Evolutionary conservation across 1,140 invertebrate genomes (phyloP).

Genomic region (Drosophila dunni): DNA sequence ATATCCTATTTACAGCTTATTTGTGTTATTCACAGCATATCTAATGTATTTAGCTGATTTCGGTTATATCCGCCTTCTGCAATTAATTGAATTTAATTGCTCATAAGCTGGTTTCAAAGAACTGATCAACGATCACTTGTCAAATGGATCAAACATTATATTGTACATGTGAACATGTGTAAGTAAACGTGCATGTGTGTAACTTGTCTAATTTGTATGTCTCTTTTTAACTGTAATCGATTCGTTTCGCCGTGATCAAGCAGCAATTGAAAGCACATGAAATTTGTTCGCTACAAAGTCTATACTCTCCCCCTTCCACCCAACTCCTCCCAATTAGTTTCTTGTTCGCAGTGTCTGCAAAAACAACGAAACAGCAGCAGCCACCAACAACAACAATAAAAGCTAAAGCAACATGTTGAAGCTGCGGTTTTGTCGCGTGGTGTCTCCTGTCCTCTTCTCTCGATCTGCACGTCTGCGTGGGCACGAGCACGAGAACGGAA

Average conservation of each 20-base stretch:
- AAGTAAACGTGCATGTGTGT: constrained; percentile 14
- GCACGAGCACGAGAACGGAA: constrained; percentile 77
- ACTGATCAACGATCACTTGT: constrained; percentile 41
- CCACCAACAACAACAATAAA: constrained; percentile 7
- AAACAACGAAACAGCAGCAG: constrained; percentile 13
- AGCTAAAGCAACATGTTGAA: constrained; percentile 33
- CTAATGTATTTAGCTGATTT: background rate
- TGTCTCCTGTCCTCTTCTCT: constrained; percentile 16
- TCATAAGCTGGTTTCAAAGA: constrained; percentile 37
- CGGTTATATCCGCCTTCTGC: constrained; percentile 33
- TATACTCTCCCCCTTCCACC: background rate
- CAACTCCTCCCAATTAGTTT: constrained; percentile 14
- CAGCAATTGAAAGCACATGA: constrained; percentile 49
- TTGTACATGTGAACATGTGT: constrained; percentile 4
- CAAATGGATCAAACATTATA: constrained; percentile 28
- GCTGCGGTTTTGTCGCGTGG: constrained; percentile 59
- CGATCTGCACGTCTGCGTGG: constrained; percentile 49
- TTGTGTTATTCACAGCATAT: background rate
- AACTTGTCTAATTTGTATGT: constrained; percentile 45
- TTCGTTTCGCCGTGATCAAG: constrained; percentile 48
- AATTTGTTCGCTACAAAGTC: constrained; percentile 16
- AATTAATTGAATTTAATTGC: constrained; percentile 52
- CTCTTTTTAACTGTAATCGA: constrained; percentile 46
- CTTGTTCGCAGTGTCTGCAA: constrained; percentile 2
- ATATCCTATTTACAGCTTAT: background rate